Conservation (phyloP, 2,888 invertebrate species). For the Euspilapteryx auroguttella region DNA sequence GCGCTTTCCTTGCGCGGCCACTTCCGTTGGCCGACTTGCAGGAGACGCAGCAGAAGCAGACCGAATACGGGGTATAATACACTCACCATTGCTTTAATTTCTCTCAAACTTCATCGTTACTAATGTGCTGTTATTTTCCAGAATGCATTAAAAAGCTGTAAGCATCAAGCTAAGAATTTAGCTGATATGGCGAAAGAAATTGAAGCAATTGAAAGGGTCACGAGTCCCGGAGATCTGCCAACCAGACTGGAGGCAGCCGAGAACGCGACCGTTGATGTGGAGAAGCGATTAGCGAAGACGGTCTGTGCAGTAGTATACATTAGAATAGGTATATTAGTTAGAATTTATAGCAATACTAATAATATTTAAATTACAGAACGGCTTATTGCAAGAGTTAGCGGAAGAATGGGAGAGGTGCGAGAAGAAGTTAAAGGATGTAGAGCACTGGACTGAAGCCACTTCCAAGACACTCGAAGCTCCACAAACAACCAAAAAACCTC, state of each 20-base stretch:
- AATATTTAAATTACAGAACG: slow-evolving; percentile 64
- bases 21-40: slow-evolving; percentile 76
- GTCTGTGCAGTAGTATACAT: slow-evolving; percentile 46
- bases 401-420: slow-evolving; percentile 98
- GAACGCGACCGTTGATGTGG: slow-evolving; percentile 82
- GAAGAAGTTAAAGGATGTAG: slow-evolving; percentile 88
- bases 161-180: slow-evolving; percentile 82
- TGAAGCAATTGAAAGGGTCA: slow-evolving; percentile 80
- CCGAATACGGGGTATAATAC: slow-evolving; percentile 76
- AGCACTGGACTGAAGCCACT: slow-evolving; percentile 87
- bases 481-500: slow-evolving; percentile 82
- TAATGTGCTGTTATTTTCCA: slow-evolving; percentile 52
- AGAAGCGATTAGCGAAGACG: slow-evolving; percentile 82
- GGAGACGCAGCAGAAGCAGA: slow-evolving; percentile 82
- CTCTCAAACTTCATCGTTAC: too few species aligned
- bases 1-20: slow-evolving; percentile 76
- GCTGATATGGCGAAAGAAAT: slow-evolving; percentile 92
- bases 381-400: slow-evolving; percentile 85
- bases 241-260: slow-evolving; percentile 85
- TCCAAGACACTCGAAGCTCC: slow-evolving; percentile 74
- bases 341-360: slow-evolving; percentile 2
- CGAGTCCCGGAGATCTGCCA: slow-evolving; percentile 83
- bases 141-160: slow-evolving; percentile 87
- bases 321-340: not conserved
- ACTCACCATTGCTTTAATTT: slow-evolving; percentile 8